Percentiles rank a stretch among this genome's conserved stretches.
Conservation (phyloP, 2,113 vertebrate genomes). For the Ictidomys tridecemlineatus region DNA sequence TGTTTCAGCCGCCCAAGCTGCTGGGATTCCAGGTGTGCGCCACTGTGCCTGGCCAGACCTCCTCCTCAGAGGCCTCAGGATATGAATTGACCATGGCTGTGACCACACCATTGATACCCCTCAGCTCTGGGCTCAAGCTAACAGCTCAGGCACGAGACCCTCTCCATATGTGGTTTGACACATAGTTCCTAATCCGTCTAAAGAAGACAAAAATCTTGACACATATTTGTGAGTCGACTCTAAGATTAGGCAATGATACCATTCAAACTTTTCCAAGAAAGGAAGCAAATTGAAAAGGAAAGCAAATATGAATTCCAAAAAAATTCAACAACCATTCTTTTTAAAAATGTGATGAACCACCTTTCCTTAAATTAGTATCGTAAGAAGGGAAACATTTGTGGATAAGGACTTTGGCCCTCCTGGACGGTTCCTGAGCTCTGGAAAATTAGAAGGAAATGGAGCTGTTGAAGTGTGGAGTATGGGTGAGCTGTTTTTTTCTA, state of each 20-base stretch:
- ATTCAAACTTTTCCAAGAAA: conserved; percentile 5
- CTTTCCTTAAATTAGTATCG: not conserved
- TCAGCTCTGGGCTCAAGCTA: not conserved
- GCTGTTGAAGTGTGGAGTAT: not conserved
- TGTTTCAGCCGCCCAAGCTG: too few relatives aligned
- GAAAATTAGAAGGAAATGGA: not conserved
- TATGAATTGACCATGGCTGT: not conserved
- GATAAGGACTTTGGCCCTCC: not conserved
- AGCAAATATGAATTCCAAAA: conserved; percentile 19
- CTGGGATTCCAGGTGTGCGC: too few relatives aligned
- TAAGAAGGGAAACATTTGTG: not conserved
- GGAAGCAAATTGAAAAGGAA: not conserved
- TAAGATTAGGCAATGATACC: not conserved
- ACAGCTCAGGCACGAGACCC: not conserved
- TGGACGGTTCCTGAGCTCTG: not conserved
- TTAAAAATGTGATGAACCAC: not conserved
- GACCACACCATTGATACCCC: not conserved
- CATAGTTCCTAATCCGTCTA: not conserved
- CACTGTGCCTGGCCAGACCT: too few relatives aligned
- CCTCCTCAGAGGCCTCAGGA: not conserved
- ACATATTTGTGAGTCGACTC: not conserved
- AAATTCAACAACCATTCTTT: not conserved
- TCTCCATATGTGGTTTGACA: not conserved
- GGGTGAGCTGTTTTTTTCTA: not conserved
- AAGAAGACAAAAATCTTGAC: not conserved